Conservation (phyloP, 2,888 invertebrate species). For the Hybos culiciformis region DNA sequence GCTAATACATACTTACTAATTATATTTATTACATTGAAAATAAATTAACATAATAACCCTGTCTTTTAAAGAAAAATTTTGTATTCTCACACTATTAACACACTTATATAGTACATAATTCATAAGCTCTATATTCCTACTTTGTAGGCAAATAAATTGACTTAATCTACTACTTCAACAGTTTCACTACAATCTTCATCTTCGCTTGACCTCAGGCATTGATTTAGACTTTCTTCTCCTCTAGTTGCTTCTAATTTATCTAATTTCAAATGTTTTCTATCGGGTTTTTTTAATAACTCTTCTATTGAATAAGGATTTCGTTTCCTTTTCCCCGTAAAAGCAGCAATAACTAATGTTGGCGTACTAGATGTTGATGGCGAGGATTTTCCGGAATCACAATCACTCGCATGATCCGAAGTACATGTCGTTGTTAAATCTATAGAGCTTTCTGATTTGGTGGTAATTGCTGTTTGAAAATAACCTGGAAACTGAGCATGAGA, state of each 20-base stretch:
- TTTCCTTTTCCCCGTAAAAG: conserved; percentile 30
- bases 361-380: conserved; percentile 27
- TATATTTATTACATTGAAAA: too few species aligned
- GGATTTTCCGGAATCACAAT: conserved; percentile 35
- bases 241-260: conserved; percentile 12
- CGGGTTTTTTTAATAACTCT: conserved; percentile 69
- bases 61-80: too few species aligned
- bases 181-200: conserved; percentile 27
- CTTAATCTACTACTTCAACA: conserved; percentile 33
- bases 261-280: conserved; percentile 20
- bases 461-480: conserved; percentile 21
- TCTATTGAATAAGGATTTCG: conserved; percentile 80
- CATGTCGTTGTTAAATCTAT: conserved; percentile 29
- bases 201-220: conserved; percentile 13
- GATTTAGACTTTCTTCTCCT: conserved; percentile 6
- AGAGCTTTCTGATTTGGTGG: conserved; percentile 30
- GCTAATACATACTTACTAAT: too few species aligned
- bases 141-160: too few species aligned
- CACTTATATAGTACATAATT: too few species aligned
- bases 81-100: too few species aligned
- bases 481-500: conserved; percentile 20
- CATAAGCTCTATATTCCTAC: too few species aligned
- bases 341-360: conserved; percentile 6
- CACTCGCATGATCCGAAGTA: conserved; percentile 27
- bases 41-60: too few species aligned